These are phyloP conservation scores for Mantis religiosa DNA, from an alignment of 2,888 invertebrate species.

Conservation along the genomic window DNA sequence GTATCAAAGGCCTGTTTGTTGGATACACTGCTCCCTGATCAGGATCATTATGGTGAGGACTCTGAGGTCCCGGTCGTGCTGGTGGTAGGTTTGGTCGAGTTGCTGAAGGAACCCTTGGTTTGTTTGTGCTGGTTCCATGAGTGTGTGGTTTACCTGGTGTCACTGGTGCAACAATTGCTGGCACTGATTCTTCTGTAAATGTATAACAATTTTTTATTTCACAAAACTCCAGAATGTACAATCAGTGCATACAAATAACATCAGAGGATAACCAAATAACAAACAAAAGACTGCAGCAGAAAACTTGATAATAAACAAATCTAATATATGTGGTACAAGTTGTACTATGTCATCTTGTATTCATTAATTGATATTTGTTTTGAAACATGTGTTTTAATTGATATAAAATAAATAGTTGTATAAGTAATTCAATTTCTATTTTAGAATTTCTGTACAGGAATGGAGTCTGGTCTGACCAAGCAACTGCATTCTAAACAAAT, in stretches of 20 bases:
- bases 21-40: conserved; percentile 15
- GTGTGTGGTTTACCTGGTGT: not conserved
- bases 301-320: no score
- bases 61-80: conserved; percentile 1
- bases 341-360: no score
- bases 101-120: not conserved
- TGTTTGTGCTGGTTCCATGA: not conserved
- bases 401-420: no score
- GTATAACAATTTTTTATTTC: not conserved
- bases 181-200: conserved; percentile 19
- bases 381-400: no score
- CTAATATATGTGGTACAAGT: no score
- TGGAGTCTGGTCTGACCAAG: no score
- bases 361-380: no score
- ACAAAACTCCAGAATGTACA: not conserved
- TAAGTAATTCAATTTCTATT: no score
- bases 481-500: no score
- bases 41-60: not conserved
- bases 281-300: no score
- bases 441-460: no score
- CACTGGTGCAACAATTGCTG: conserved; percentile 2
- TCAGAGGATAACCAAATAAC: not conserved
- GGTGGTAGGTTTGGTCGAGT: conserved; percentile 31
- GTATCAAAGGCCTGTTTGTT: not conserved
- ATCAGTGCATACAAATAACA: not conserved